phyloP scores from a whole-genome alignment of 2,888 invertebrate genomes.

The Himalopsyche japonica region DNA sequence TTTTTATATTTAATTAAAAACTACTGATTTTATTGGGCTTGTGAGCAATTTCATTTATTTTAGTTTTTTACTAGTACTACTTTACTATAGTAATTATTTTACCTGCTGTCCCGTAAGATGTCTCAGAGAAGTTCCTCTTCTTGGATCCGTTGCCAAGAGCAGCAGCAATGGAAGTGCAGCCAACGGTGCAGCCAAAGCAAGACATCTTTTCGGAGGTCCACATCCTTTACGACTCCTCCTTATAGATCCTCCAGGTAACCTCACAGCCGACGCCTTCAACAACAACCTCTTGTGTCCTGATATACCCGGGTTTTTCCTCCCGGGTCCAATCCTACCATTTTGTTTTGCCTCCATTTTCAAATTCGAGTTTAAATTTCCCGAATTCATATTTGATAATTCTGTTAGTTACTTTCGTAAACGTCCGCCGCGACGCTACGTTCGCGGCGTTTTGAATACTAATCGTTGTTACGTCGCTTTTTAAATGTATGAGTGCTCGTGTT shows the following conservation, averaged over 20 bases:
- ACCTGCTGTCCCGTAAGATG: slow-evolving; percentile 33
- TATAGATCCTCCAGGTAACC: background rate
- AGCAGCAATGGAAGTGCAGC: slow-evolving; percentile 36
- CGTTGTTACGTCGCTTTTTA: background rate
- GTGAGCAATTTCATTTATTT: too few relatives aligned
- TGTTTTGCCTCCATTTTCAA: slow-evolving; percentile 20
- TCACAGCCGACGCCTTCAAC: slow-evolving; percentile 13
- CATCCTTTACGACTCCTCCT: slow-evolving; percentile 20
- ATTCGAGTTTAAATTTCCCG: slow-evolving; percentile 24
- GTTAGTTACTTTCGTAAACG: background rate
- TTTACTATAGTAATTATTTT: background rate
- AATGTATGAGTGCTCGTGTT: background rate
- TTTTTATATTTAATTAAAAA: too few relatives aligned
- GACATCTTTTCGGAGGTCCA: slow-evolving; percentile 32
- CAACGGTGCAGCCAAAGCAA: slow-evolving; percentile 34
- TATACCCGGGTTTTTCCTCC: slow-evolving; percentile 27
- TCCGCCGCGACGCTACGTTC: background rate
- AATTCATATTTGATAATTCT: background rate
- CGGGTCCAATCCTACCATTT: slow-evolving; percentile 6
- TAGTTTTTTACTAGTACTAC: too few relatives aligned
- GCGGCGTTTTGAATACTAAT: background rate
- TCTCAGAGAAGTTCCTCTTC: slow-evolving; percentile 33
- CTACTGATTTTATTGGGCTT: too few relatives aligned
- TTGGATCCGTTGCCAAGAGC: slow-evolving; percentile 37
- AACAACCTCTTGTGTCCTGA: slow-evolving; percentile 28